Percentiles rank a stretch among this genome's conserved stretches.
Conservation (phyloP, 1,140 invertebrate genomes). For the Thaumetopoea pityocampa region DNA sequence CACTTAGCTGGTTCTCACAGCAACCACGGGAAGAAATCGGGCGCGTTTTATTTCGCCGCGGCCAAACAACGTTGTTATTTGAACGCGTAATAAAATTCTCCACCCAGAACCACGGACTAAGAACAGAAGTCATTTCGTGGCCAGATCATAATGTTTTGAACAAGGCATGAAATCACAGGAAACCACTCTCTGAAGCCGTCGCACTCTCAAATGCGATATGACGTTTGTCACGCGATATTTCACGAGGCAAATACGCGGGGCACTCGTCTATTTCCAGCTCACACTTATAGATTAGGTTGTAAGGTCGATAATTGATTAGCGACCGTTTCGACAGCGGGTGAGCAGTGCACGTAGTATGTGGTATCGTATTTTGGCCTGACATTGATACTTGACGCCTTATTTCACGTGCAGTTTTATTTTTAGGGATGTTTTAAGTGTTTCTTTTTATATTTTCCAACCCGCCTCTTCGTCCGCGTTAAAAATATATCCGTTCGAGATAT, state of each 20-base stretch:
- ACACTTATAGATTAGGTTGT: conserved; percentile 17
- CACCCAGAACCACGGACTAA: no score
- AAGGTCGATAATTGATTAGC: conserved; percentile 24
- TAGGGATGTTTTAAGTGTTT: conserved; percentile 27
- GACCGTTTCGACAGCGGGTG: conserved; percentile 4
- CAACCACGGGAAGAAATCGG: no score
- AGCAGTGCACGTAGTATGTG: conserved; percentile 6
- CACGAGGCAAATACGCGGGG: conserved; percentile 14
- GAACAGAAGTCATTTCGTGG: no score
- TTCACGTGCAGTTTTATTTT: conserved; percentile 39
- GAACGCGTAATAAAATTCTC: no score
- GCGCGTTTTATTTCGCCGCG: no score
- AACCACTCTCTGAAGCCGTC: conserved; percentile 44
- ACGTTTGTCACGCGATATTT: conserved; percentile 48
- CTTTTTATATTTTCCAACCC: conserved; percentile 29
- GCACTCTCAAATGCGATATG: conserved; percentile 40
- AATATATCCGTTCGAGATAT: no score
- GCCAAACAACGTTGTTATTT: no score
- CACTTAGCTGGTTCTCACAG: no score
- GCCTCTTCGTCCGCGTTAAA: no score
- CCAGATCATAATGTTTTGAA: conserved; percentile 6
- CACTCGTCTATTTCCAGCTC: background rate
- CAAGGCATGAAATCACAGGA: conserved; percentile 36
- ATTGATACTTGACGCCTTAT: conserved; percentile 49
- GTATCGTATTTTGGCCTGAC: conserved; percentile 51